Conservation (phyloP, 2,888 invertebrate genomes). For the Ichneumoninae sp. region DNA sequence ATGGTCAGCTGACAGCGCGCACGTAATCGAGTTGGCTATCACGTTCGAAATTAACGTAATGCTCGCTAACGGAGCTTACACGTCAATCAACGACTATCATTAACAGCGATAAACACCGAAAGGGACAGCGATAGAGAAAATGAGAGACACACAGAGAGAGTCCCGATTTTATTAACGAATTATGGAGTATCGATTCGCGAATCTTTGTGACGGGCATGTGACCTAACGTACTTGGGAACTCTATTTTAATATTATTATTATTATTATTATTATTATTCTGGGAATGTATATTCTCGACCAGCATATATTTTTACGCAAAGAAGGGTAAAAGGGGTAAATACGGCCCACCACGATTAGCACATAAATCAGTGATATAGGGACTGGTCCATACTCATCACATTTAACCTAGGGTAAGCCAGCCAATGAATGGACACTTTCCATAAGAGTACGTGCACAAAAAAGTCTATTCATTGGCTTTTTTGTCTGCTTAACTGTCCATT, state of each 20-base stretch:
- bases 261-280: slow-evolving; percentile 2
- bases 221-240: neutral
- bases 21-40: slow-evolving; percentile 58
- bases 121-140: slow-evolving; percentile 13
- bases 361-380: too few relatives aligned
- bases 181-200: slow-evolving; percentile 49
- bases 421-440: too few relatives aligned
- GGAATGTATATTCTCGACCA: neutral
- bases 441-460: too few relatives aligned
- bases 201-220: slow-evolving; percentile 25
- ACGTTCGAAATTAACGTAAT: slow-evolving; percentile 57
- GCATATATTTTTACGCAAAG: neutral
- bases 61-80: slow-evolving; percentile 32
- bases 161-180: slow-evolving; percentile 56
- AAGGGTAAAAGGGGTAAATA: neutral
- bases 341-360: too few relatives aligned
- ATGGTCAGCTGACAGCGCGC: slow-evolving; percentile 38
- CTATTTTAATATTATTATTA: slow-evolving; percentile 19
- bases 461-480: too few relatives aligned
- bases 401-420: neutral
- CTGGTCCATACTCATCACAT: neutral
- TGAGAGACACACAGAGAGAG: slow-evolving; percentile 3
- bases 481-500: too few relatives aligned
- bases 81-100: slow-evolving; percentile 59
- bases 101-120: slow-evolving; percentile 56